Percentiles rank a stretch among this genome's conserved stretches.
phyloP scores from a whole-genome alignment of 1,140 invertebrate genomes.

The Apis florea region DNA sequence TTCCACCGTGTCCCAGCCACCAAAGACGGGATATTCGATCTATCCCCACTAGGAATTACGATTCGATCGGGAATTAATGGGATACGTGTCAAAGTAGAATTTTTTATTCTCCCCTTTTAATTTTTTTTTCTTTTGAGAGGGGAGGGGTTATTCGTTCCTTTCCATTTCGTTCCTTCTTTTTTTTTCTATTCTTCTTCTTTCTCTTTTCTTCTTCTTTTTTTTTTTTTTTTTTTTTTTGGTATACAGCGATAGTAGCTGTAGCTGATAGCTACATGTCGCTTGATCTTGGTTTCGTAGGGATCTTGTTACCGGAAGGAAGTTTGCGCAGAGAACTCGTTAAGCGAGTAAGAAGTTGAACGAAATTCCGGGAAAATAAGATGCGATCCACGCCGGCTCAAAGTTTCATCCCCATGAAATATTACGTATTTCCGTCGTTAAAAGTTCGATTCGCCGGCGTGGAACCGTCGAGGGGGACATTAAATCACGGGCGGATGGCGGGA shows the following conservation, averaged over 20 bases:
- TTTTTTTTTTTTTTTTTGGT: not conserved
- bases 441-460: not conserved
- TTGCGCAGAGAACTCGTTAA: constrained; percentile 20
- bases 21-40: not conserved
- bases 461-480: not conserved
- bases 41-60: not conserved
- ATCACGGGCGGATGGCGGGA: not conserved
- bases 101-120: not conserved
- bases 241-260: too few relatives aligned
- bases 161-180: not conserved
- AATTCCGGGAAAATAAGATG: constrained; percentile 35
- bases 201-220: too few relatives aligned
- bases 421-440: constrained; percentile 34
- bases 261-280: not conserved
- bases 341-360: constrained; percentile 5
- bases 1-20: not conserved
- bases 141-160: too few relatives aligned
- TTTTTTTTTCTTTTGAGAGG: not conserved
- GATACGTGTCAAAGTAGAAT: not conserved
- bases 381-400: constrained; percentile 13
- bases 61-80: not conserved
- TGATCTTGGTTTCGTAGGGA: constrained; percentile 6
- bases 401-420: constrained; percentile 15
- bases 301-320: constrained; percentile 21
- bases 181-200: not conserved